Conservation (phyloP, 2,888 invertebrate species). For the Ichneumon xanthorius region DNA sequence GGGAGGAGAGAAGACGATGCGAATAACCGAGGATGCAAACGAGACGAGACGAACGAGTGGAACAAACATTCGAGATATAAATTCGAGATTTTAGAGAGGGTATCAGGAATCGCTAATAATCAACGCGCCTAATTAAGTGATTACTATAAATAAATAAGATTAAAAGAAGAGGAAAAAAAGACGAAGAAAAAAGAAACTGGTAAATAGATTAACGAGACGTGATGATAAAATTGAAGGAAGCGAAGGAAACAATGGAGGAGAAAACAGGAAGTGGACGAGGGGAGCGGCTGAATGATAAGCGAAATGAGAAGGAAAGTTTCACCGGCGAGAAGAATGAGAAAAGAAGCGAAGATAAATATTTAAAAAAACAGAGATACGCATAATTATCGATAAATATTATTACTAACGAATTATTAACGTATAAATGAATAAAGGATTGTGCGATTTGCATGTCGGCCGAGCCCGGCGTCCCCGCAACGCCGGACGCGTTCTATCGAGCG, state of each 20-base stretch:
- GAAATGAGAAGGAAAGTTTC: not conserved
- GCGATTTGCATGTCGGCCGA: slow-evolving; percentile 42
- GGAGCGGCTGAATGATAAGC: not conserved
- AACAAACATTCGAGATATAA: slow-evolving; percentile 27
- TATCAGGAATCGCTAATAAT: slow-evolving; percentile 71
- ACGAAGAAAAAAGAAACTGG: not conserved
- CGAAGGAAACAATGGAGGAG: slow-evolving; percentile 14
- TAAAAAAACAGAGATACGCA: slow-evolving; percentile 68
- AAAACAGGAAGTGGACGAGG: not conserved
- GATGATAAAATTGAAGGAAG: slow-evolving; percentile 44
- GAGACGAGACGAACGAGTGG: not conserved
- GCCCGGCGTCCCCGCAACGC: slow-evolving; percentile 19
- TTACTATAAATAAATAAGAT: slow-evolving; percentile 66
- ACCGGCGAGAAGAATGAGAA: not conserved
- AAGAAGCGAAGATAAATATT: slow-evolving; percentile 18
- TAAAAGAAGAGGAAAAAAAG: not conserved
- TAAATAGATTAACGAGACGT: slow-evolving; percentile 44
- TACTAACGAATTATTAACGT: slow-evolving; percentile 71
- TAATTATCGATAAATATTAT: slow-evolving; percentile 68
- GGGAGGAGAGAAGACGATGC: not conserved
- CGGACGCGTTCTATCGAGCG: slow-evolving; percentile 21
- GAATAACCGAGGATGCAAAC: slow-evolving; percentile 6
- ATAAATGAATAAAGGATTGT: slow-evolving; percentile 53
- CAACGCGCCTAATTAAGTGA: slow-evolving; percentile 80
- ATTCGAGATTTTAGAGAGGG: slow-evolving; percentile 37